Evolutionary conservation across 2,113 vertebrate genomes (phyloP).

Genomic region (Mastomys natalensis): DNA sequence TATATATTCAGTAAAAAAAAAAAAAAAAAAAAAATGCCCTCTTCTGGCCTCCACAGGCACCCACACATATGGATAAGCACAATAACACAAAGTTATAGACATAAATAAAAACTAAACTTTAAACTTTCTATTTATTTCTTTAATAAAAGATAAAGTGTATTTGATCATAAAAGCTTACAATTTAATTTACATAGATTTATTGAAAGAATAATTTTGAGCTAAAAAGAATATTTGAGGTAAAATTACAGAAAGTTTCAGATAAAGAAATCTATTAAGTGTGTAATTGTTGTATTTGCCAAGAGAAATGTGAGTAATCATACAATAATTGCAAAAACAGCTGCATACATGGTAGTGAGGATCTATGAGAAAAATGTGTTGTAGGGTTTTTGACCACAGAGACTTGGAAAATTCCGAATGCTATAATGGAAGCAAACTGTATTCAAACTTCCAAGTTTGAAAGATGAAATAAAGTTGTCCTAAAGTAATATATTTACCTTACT

Average conservation of each 20-base stretch:
- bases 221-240: neutral
- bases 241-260: neutral
- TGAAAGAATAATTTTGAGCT: neutral
- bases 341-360: neutral
- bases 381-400: constrained; percentile 61
- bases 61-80: no score
- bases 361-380: constrained; percentile 67
- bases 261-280: neutral
- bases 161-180: neutral
- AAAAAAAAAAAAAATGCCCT: no score
- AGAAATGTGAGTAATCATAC: neutral
- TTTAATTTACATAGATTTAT: neutral
- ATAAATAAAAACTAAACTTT: no score
- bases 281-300: neutral
- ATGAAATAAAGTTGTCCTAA: constrained; percentile 87
- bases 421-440: constrained; percentile 86
- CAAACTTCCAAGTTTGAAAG: constrained; percentile 81
- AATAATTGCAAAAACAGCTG: neutral
- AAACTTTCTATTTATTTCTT: no score
- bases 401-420: constrained; percentile 81
- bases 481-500: constrained; percentile 84
- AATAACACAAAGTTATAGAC: no score
- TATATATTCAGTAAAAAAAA: no score
- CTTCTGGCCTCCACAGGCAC: no score
- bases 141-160: neutral